Base-by-base conservation (phyloP, 2,888 invertebrate species). In the Chymomyza amoena region DNA sequence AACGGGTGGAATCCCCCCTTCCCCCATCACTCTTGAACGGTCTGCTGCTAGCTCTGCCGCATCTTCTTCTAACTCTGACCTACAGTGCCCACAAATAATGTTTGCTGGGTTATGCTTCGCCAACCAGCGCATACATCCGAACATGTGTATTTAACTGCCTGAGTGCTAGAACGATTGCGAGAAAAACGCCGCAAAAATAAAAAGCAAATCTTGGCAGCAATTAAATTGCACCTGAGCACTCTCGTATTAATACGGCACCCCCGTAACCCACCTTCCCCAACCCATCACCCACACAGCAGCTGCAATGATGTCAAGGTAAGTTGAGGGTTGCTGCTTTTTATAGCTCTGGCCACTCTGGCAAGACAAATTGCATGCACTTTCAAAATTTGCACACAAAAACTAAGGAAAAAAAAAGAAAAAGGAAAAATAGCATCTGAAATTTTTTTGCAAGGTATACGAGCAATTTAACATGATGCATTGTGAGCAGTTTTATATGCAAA, bases 151-250 rank as follows among this genome's bases (percentile, higher is more conserved):
- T 73, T 63, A 52, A 57, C 45, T 32, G 25, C 60, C 6, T 60
- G 16, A 60, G 61, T 60, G 60, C 25, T 28, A 20, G 63, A 68
- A 64, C 18, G 56, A 60, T 54, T 62, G 62, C 61, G 62, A 54
- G 62, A 45, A 56, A 61, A 45, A 45, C 39, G 39, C 39, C 39
- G 39, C 39, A 45, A 45, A 45, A 45, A 45, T 45, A 45, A 45
- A 65, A 76, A 76, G 68, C 76, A 85, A 86, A 86, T 88, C 80
- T 87, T 85, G 85, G 87, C 85, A 85, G 80, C 88, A 87, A 84
- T 82, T 84, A 78, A 87, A 79, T 82, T 85, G 82, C 85, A 88
- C 88, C 85, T 88, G 88, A 77, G 86, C 77, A 82, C 78, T 67
- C 66, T 67, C 66, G 80, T 72, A 70, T 83, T 77, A 84, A 79